Evolutionary conservation across 1,140 invertebrate genomes (phyloP), one percentile per base, ranked within the genome.

Genomic region (Pristionchus pacificus): DNA sequence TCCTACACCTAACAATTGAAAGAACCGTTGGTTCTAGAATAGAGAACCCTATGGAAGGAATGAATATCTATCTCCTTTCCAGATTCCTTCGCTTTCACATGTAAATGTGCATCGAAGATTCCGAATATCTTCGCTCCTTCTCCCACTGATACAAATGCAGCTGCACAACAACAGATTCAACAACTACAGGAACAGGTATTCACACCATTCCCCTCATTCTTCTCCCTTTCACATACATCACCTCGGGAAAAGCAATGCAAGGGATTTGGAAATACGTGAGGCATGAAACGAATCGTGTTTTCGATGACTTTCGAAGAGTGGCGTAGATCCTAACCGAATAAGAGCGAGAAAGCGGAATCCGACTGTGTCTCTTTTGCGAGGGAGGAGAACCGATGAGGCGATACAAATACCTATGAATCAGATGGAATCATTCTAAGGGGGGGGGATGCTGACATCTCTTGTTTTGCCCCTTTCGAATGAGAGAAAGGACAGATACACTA

Each of bases 161-260:
- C 64, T 15, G 70, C 70, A 60, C 70, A 72, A 58, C 70, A 72
- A 25, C 70, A 72, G 33, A 72, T 72, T 65, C 62, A 60, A 31
- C 70, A 72, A 24, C 33, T 72, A 28, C 70, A 72, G 70, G 70
- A 65, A 71, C 15, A 30, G 29, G 27, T 30, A 63, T 28, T 14
- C 28, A 28, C 2, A 3, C 13, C 19, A n/a, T n/a, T n/a, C n/a
- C n/a, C n/a, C n/a, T n/a, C n/a, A n/a, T n/a, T n/a, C n/a, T n/a
- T n/a, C n/a, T n/a, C n/a, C n/a, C n/a, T n/a, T n/a, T n/a, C n/a
- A n/a, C n/a, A n/a, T n/a, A n/a, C n/a, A n/a, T n/a, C n/a, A n/a
- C n/a, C n/a, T n/a, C n/a, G n/a, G n/a, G n/a, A n/a, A n/a, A 2
- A 63, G 2, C 14, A 25, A 2, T 49, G 14, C 24, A 33, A 65